Percentiles rank a stretch among this genome's conserved stretches.
Evolutionary conservation across 23 tunicate species (phyloP).

Genomic region (Halocynthia roretzi): DNA sequence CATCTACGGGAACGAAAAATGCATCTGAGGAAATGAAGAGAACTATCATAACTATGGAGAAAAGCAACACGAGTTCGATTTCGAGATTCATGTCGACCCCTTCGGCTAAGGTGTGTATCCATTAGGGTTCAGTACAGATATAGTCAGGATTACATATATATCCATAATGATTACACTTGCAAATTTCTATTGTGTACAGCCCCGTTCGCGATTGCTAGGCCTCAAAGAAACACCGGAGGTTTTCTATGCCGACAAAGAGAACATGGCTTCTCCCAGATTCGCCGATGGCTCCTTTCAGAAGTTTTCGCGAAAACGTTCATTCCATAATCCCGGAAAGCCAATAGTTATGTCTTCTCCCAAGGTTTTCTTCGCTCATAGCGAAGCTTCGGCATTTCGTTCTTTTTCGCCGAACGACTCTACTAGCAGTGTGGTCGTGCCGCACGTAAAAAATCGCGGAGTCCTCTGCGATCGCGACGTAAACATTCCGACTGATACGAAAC

Average conservation of each 20-base stretch:
- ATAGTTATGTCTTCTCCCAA: slow-evolving; percentile 4
- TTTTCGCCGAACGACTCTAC: slow-evolving; percentile 1
- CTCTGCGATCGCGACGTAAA: slow-evolving; percentile 5
- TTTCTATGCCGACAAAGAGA: neutral
- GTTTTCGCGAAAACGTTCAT: too few relatives aligned
- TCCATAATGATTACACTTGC: neutral
- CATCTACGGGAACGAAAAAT: neutral
- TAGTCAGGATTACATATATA: neutral
- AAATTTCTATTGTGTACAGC: neutral
- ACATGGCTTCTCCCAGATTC: neutral
- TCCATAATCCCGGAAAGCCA: too few relatives aligned
- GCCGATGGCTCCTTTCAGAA: too few relatives aligned
- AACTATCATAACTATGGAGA: neutral
- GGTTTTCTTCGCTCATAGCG: slow-evolving; percentile 6
- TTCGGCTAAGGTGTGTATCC: neutral
- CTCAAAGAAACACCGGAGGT: neutral
- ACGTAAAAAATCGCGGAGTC: neutral
- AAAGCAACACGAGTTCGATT: too few relatives aligned
- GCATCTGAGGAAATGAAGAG: neutral
- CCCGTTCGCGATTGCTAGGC: neutral
- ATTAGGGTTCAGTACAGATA: neutral
- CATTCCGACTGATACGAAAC: neutral
- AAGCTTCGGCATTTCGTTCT: slow-evolving; percentile 14
- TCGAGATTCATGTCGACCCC: slow-evolving; percentile 6
- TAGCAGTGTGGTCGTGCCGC: too few relatives aligned